Percentiles rank a stretch among this genome's conserved stretches.
phyloP scores from a whole-genome alignment of 2,113 vertebrate genomes.

The Hydropotes inermis region DNA sequence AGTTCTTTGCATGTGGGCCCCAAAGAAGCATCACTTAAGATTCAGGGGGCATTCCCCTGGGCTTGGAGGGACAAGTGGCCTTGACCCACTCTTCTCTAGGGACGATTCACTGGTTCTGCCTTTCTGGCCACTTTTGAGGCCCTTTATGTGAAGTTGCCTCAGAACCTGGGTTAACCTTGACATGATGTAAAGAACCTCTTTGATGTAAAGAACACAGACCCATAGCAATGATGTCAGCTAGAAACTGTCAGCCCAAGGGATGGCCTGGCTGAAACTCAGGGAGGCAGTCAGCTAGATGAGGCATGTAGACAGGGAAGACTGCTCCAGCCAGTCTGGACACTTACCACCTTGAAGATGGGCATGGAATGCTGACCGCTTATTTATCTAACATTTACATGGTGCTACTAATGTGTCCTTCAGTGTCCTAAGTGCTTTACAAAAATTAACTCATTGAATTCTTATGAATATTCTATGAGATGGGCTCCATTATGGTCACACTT shows the following conservation, averaged over 20 bases:
- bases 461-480: background rate
- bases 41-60: slow-evolving; percentile 19
- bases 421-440: background rate
- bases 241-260: background rate
- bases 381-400: background rate
- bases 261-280: background rate
- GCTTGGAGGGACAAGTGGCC: background rate
- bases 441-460: background rate
- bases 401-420: background rate
- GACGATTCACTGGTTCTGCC: background rate
- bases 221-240: background rate
- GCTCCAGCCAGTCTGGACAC: background rate
- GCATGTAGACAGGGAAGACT: rapidly evolving
- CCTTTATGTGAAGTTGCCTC: background rate
- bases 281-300: background rate
- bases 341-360: background rate
- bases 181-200: background rate
- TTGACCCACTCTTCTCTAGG: background rate
- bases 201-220: background rate
- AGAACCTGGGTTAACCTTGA: background rate
- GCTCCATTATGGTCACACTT: background rate
- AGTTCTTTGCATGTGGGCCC: background rate
- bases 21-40: slow-evolving; percentile 42
- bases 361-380: background rate
- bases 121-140: background rate